Conservation (phyloP, 2,797 vertebrate genomes). For the Phalloptychus januarius region DNA sequence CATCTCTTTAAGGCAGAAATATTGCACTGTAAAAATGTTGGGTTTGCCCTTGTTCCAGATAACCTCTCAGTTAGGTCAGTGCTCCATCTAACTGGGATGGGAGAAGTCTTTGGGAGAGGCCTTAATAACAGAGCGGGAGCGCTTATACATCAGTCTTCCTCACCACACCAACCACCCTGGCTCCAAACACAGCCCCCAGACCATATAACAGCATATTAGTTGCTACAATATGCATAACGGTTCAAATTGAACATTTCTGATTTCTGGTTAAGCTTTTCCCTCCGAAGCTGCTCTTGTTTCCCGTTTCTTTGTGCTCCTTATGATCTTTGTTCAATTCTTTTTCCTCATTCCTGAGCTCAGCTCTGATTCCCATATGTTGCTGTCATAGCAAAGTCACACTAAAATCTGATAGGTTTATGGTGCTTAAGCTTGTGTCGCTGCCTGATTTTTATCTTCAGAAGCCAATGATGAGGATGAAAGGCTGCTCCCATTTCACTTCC, state of each 20-base stretch:
- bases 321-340: conserved; percentile 14
- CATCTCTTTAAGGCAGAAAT: conserved; percentile 42
- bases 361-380: conserved; percentile 52
- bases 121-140: conserved; percentile 72
- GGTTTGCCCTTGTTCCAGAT: conserved; percentile 62
- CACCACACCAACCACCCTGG: conserved; percentile 73
- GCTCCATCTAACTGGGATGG: conserved; percentile 66
- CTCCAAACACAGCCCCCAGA: conserved; percentile 69
- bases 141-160: conserved; percentile 70
- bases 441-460: conserved; percentile 62
- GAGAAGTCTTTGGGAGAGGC: conserved; percentile 57
- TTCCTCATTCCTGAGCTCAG: conserved; percentile 36
- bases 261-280: conserved; percentile 46
- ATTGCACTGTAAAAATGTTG: conserved; percentile 32
- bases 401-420: conserved; percentile 39
- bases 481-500: conserved; percentile 41
- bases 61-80: conserved; percentile 62
- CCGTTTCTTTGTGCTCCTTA: conserved; percentile 8
- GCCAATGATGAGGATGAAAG: conserved; percentile 61
- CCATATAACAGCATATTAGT: conserved; percentile 70
- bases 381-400: conserved; percentile 53
- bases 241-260: conserved; percentile 68
- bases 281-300: conserved; percentile 17
- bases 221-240: conserved; percentile 45
- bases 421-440: conserved; percentile 44